phyloP scores from a whole-genome alignment of 2,888 invertebrate genomes.

The Latheticus oryzae region DNA sequence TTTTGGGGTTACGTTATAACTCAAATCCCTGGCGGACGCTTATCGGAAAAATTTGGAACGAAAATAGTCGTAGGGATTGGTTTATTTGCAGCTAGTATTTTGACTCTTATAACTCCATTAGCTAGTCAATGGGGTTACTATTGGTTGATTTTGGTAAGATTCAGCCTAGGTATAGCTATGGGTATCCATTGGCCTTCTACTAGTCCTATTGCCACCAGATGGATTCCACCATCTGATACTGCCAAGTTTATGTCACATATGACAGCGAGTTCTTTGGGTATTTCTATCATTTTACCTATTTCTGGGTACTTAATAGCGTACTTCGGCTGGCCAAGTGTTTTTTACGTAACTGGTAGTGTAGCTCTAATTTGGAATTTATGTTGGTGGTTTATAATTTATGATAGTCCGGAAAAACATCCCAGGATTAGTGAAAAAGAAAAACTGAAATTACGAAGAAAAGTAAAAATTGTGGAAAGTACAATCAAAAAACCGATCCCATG shows the following conservation, averaged over 20 bases:
- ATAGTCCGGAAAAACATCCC: conserved; percentile 83
- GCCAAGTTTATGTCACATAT: conserved; percentile 33
- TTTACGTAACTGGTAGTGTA: conserved; percentile 82
- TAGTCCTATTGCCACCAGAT: conserved; percentile 23
- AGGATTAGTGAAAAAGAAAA: conserved; percentile 79
- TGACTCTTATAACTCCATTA: conserved; percentile 16
- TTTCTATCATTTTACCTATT: conserved; percentile 18
- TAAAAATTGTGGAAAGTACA: not conserved
- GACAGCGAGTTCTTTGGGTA: conserved; percentile 20
- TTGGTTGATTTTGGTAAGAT: not conserved
- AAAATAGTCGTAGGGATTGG: conserved; percentile 15
- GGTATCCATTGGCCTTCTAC: not conserved
- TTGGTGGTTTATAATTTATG: conserved; percentile 83
- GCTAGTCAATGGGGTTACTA: conserved; percentile 2
- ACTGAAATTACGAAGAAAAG: conserved; percentile 68
- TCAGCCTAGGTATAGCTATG: not conserved
- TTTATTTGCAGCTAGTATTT: conserved; percentile 10
- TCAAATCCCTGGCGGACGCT: conserved; percentile 25
- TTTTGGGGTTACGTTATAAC: conserved; percentile 34
- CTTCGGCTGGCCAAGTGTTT: conserved; percentile 85
- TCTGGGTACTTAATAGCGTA: conserved; percentile 18
- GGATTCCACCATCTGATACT: conserved; percentile 25
- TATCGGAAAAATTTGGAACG: conserved; percentile 26
- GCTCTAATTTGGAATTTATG: conserved; percentile 82
- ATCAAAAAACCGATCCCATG: conserved; percentile 82